These are phyloP conservation scores for Muschampia plurimacula DNA, from an alignment of 2,888 invertebrate genomes.

Conservation along the genomic window DNA sequence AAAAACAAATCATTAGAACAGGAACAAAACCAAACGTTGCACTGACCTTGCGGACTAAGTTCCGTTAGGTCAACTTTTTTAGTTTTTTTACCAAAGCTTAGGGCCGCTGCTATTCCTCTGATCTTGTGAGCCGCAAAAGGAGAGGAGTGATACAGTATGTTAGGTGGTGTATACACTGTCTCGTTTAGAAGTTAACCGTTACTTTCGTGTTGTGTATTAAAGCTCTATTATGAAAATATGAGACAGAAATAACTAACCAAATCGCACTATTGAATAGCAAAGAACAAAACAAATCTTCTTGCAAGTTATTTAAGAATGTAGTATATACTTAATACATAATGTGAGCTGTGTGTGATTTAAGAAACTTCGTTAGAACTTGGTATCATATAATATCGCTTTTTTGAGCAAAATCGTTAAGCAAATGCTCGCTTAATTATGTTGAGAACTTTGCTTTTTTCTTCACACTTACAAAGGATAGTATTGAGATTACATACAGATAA, in stretches of 20 bases:
- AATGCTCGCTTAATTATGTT: background rate
- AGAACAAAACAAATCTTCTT: too few species aligned
- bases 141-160: slow-evolving; percentile 65
- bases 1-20: slow-evolving; percentile 24
- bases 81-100: slow-evolving; percentile 63
- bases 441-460: background rate
- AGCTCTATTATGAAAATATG: background rate
- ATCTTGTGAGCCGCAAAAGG: slow-evolving; percentile 78
- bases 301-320: too few species aligned
- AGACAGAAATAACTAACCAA: too few species aligned
- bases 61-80: slow-evolving; percentile 67
- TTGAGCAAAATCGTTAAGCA: too few species aligned
- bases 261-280: too few species aligned
- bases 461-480: too few species aligned
- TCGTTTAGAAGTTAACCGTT: slow-evolving; percentile 29
- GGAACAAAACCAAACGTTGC: slow-evolving; percentile 63
- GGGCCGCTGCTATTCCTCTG: slow-evolving; percentile 78
- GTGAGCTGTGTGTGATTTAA: too few species aligned
- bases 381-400: too few species aligned
- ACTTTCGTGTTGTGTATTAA: background rate
- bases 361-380: too few species aligned
- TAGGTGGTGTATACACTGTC: slow-evolving; percentile 53
- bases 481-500: too few species aligned
- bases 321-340: too few species aligned
- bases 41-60: slow-evolving; percentile 72